Base-by-base conservation (phyloP, 2,113 vertebrate species). In the Stictonetta naevosa region DNA sequence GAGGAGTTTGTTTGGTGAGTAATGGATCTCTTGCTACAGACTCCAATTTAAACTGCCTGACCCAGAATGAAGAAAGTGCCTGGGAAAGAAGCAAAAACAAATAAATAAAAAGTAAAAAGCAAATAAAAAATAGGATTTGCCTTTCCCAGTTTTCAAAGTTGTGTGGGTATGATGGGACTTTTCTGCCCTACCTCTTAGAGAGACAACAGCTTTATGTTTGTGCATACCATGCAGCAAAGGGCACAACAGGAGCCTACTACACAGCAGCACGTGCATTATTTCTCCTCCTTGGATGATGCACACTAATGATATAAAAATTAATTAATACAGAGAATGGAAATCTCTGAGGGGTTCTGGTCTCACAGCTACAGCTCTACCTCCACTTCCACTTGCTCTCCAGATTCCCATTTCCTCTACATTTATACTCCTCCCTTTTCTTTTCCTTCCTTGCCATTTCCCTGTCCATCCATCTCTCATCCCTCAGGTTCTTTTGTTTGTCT, bases 1-100 rank as follows among this genome's bases (percentile, higher is more conserved):
- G 86, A 94, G 83, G 67, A 86, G 94, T 96, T 86, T 96, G 86
- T 97, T 67, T 93, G 85, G 69, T 92, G 95, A 93, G 84, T 96
- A 97, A 96, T 88, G 75, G 73, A 78, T 68, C 59, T 95, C 81
- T 90, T 86, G 83, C 96, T 92, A 93, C 62, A 33, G 92, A 31
- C 76, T 82, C 82, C 53, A 44, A 66, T 94, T 91, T 92, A 96
- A 97, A 89, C 91, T 88, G 95, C 85, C 95, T 97, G 80, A 87
- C 91, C 59, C 60, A 91, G 59, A 69, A 75, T 92, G 83, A 77
- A 90, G 63, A 93, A 96, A 92, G 84, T 91, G 76, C 81, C 96
- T 94, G 95, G 85, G 91, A 97, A 95, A 86, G 82, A 96, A 83
- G 20, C 34, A 64, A 91, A 95, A 94, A 66, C 95, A 86, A 95